Evolutionary conservation across 1,140 invertebrate genomes (phyloP), one percentile per base, ranked within the genome.

Genomic region (Neodiprion pinetum): DNA sequence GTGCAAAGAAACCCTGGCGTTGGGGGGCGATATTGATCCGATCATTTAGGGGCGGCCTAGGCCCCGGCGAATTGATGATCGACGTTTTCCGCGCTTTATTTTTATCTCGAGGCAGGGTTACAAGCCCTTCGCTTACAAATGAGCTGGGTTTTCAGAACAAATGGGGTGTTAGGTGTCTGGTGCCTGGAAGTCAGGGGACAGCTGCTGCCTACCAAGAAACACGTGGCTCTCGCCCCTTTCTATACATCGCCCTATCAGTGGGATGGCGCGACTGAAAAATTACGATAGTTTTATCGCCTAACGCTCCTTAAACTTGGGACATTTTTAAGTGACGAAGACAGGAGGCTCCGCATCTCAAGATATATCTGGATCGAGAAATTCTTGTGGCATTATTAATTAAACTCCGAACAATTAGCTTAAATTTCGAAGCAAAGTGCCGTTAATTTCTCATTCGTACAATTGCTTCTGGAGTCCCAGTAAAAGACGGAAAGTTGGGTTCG

Each of bases 121-220:
- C 67, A 77, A 80, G 80, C 76, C 80, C 81, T 82, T 80, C 28
- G 28, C 69, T 79, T 80, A 77, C 74, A 79, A 80, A 82, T 76
- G 77, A 67, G 49, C 23, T 72, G 28, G 23, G 71, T 47, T 73
- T 73, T 77, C 65, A 67, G 67, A 40, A 81, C 78, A 82, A 83
- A 82, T 79, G 78, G 72, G 76, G 77, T 80, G 79, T 77, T 81
- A 77, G 75, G 76, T 71, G 72, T 67, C 71, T 69, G 78, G 71
- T 76, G 21, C 74, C 71, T 75, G 73, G 75, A 68, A 28, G 65
- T 28, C 50, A 65, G 28, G 70, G 66, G 61, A 67, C 71, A 77
- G 72, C 76, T 74, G 76, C 61, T 74, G 28, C 23, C n/a, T 50
- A 72, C 40, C 69, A 77, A 65, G 72, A 48, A 80, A 75, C 79